Conservation (phyloP, 2,113 vertebrate genomes). For the Daboia siamensis region DNA sequence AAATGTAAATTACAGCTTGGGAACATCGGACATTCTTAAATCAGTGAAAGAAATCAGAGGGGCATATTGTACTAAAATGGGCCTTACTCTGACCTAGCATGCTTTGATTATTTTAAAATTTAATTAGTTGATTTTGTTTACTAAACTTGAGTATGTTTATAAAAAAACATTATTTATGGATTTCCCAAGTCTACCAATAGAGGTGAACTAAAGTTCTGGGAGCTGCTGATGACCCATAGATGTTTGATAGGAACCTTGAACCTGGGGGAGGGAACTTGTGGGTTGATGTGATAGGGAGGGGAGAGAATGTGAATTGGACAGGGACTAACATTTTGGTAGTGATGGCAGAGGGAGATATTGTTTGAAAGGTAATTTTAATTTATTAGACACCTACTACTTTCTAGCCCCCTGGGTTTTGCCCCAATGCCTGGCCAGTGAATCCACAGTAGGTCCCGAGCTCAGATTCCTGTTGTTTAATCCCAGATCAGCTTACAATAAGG, state of each 20-base stretch:
- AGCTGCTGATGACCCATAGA: neutral
- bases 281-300: neutral
- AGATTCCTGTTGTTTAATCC: neutral
- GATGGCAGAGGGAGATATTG: neutral
- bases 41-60: no score
- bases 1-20: no score
- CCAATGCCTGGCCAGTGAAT: neutral
- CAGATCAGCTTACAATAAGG: no score
- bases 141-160: neutral
- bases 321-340: neutral
- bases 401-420: no score
- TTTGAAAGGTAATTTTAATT: neutral
- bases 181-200: neutral
- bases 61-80: no score
- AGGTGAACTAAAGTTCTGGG: neutral
- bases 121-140: neutral
- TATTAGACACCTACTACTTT: no score
- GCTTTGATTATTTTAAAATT: neutral
- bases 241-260: neutral
- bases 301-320: neutral
- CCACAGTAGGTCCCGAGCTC: neutral
- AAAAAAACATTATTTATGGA: neutral
- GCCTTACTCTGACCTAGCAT: neutral
- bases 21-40: no score
- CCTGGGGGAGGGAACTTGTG: neutral